Evolutionary conservation across 2,113 vertebrate genomes (phyloP).

Genomic region (Rousettus leschenaultii): DNA sequence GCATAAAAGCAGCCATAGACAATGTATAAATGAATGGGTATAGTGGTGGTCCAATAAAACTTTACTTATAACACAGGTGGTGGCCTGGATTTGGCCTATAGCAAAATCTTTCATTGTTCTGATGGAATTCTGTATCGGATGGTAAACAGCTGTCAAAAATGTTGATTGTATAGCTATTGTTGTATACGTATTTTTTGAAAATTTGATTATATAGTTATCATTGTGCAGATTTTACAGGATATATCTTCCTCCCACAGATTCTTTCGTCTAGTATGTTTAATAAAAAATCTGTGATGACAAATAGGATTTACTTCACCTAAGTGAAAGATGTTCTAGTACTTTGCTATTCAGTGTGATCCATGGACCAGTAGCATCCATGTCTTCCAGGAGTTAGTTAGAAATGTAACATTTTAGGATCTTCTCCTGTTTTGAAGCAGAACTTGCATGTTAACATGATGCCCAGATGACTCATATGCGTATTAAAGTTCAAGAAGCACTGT

Average conservation of each 20-base stretch:
- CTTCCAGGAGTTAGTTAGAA: neutral
- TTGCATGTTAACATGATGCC: neutral
- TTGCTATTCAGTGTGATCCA: neutral
- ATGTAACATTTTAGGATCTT: neutral
- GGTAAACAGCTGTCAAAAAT: neutral
- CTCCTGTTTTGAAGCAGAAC: neutral
- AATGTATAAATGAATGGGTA: neutral
- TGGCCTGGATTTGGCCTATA: neutral
- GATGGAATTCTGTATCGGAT: neutral
- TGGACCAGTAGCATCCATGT: neutral
- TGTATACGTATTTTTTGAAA: neutral
- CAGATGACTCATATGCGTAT: neutral
- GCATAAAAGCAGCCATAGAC: neutral
- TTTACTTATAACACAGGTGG: constrained; percentile 25
- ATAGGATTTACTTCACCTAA: neutral
- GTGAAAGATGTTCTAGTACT: neutral
- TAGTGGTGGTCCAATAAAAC: neutral
- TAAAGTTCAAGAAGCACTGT: neutral
- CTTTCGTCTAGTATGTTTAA: neutral
- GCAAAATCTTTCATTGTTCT: neutral
- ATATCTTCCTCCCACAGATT: neutral
- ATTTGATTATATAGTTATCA: neutral
- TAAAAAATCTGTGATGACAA: neutral
- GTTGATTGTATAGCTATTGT: neutral
- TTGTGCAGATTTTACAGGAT: neutral